Evolutionary conservation across 2,888 invertebrate genomes (phyloP), one percentile per base, ranked within the genome.

Genomic region (Entomobrya proxima): DNA sequence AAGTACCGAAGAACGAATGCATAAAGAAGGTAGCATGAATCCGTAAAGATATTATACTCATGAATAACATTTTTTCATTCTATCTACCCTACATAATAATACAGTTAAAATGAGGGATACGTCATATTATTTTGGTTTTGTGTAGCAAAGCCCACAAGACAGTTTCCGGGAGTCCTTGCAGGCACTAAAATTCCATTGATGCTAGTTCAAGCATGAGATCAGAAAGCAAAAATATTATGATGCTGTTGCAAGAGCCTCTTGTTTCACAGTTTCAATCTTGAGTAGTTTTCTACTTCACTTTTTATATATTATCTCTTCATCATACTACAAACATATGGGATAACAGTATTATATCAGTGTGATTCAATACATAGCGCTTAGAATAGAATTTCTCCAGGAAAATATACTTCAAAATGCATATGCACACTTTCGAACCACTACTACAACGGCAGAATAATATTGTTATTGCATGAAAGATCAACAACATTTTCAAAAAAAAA

Each of bases 1-100:
- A n/a, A n/a, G n/a, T n/a, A n/a, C 58, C 18, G 3, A 27, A 9
- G 18, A 44, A 18, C 15, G 24, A 32, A 32, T 50, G 15, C 44
- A 47, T 35, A 5, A 47, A 67, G 67, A 24, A 67, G 1, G 64
- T 35, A 58, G n/a, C 37, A 24, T 58, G 78, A 55, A 58, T 81
- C 74, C 81, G 40, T 27, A 58, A 81, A 81, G 74, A 81, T 81
- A 81, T 81, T 81, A 64, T 50, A 44, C 32, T 50, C 81, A 81
- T 81, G 81, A 81, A 81, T 81, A 81, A 81, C 37, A 74, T 81
- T 75, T 79, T 76, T 74, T 81, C n/a, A n/a, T n/a, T n/a, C n/a
- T n/a, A n/a, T 74, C 55, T 35, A 9, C 32, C 47, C 24, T 76
- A 47, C 81, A 74, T 74, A 81, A 52, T 47, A 52, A 74, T 32